Evolutionary conservation across 1,140 invertebrate species (phyloP), one percentile per base, ranked within the genome.

Genomic region (Thaumetopoea pityocampa): DNA sequence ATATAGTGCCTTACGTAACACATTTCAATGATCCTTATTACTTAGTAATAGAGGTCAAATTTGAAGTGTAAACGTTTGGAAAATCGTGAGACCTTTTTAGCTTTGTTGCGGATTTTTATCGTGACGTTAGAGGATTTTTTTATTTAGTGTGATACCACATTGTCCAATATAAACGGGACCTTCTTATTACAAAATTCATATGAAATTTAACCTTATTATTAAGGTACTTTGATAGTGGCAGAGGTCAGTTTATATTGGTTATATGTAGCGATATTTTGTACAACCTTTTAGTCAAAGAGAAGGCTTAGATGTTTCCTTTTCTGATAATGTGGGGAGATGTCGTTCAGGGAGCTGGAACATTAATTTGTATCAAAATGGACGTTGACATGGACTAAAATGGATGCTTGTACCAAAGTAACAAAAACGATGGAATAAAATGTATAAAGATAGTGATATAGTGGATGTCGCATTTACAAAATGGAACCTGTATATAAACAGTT

Each of bases 101-200:
- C 43, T 56, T 56, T 56, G 40, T 56, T 48, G 53, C 20, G 44
- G 29, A 47, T 44, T 50, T 54, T 56, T 56, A 56, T 56, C 43
- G 43, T 33, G 50, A 47, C 47, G 53, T 44, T 49, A 49, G 33
- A 52, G 50, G 45, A n/a, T 46, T 56, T 51, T 49, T 51, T 55
- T 55, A 55, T 50, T 55, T 46, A 46, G 47, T 56, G 29, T 23
- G 34, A 47, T 56, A 51, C 48, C 18, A 41, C 14, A 41, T 30
- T 9, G 34, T 30, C 41, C 40, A 45, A 32, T 7, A 5, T 36
- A 11, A 7, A 4, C 8, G 1, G 17, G 14, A 15, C 24, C 9
- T 1, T 38, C 6, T 6, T 8, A n/a, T 17, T 9, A 7, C 2
- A 10, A 19, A 30, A 18, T 20, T 10, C 7, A 27, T 12, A 5